These are phyloP conservation scores for Chironomus tentans DNA, from an alignment of 2,888 invertebrate species.

Conservation along the genomic window DNA sequence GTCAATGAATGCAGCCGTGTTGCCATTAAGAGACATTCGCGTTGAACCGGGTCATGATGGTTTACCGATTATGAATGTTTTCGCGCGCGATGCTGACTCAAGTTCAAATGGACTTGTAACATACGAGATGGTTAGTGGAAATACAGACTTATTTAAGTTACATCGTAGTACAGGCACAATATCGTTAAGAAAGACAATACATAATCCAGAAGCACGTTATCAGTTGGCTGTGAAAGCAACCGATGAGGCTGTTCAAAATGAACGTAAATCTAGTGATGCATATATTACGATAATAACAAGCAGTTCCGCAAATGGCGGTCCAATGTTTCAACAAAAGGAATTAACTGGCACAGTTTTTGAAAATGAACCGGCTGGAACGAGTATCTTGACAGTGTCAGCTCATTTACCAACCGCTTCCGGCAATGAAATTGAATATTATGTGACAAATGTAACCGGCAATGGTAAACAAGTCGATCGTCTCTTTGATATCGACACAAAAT, in stretches of 20 bases:
- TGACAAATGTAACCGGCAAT: slow-evolving; percentile 71
- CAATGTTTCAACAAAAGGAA: slow-evolving; percentile 53
- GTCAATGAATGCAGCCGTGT: slow-evolving; percentile 84
- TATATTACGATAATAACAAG: slow-evolving; percentile 74
- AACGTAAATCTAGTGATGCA: slow-evolving; percentile 77
- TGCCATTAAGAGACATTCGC: slow-evolving; percentile 47
- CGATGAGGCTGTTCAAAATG: slow-evolving; percentile 83
- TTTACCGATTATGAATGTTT: slow-evolving; percentile 64
- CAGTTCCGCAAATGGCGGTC: slow-evolving; percentile 43
- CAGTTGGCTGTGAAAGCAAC: slow-evolving; percentile 79
- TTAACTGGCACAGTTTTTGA: slow-evolving; percentile 75
- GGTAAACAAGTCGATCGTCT: slow-evolving; percentile 75
- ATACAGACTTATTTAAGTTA: slow-evolving; percentile 67
- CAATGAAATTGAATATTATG: slow-evolving; percentile 76
- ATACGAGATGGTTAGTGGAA: slow-evolving; percentile 74
- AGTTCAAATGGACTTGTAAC: slow-evolving; percentile 87
- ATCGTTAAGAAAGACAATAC: slow-evolving; percentile 51
- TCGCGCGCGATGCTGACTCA: slow-evolving; percentile 80
- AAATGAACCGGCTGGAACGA: slow-evolving; percentile 80
- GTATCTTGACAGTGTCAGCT: slow-evolving; percentile 71
- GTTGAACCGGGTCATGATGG: slow-evolving; percentile 47
- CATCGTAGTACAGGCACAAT: slow-evolving; percentile 73
- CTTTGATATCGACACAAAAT: slow-evolving; percentile 82
- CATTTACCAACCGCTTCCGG: slow-evolving; percentile 46
- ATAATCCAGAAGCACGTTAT: slow-evolving; percentile 62